Base-by-base conservation (phyloP, 2,888 invertebrate species). In the Ichneumoninae sp. region DNA sequence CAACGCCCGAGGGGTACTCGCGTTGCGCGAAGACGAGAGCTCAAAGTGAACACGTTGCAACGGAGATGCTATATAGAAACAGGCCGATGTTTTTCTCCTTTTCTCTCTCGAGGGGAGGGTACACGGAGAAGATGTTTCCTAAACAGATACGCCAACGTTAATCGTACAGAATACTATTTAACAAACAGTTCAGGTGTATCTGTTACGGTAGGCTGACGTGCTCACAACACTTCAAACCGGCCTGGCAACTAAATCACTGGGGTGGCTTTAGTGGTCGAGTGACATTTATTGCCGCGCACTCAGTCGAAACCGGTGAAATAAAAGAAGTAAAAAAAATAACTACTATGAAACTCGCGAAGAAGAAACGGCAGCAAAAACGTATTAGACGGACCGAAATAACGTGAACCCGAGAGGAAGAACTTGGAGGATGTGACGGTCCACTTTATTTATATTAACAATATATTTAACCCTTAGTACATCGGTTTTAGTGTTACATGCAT, bases 381-480 rank as follows among this genome's bases (percentile, higher is more conserved):
- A 26, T 10, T n/a, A n/a, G 19, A 36, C 36, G 54, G 10, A 74
- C 81, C 22, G 57, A 57, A 84, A 83, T 73, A 73, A 81, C 70
- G 47, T 30, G 57, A 70, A 30, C 13, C 26, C 26, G 5, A 16
- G 69, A 77, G 65, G 82, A 80, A 77, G 50, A 73, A 81, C 33
- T 69, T 78, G 77, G 66, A 83, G 80, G 75, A 81, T 76, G 47
- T 57, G 52, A 73, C 69, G 66, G 44, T 65, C 79, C 85, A 76
- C 50, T 83, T 86, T 86, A 86, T 84, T 85, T 85, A 86, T 87
- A 85, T 85, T 83, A 87, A 87, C 83, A 87, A 87, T 87, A 83
- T 83, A 85, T 84, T 87, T 83, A 83, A 81, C 81, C 84, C 82
- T 79, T 60, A 60, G 54, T 36, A 75, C 74, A 81, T 73, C 73